phyloP scores from a whole-genome alignment of 2,113 vertebrate species.

The Brachirus orientalis region DNA sequence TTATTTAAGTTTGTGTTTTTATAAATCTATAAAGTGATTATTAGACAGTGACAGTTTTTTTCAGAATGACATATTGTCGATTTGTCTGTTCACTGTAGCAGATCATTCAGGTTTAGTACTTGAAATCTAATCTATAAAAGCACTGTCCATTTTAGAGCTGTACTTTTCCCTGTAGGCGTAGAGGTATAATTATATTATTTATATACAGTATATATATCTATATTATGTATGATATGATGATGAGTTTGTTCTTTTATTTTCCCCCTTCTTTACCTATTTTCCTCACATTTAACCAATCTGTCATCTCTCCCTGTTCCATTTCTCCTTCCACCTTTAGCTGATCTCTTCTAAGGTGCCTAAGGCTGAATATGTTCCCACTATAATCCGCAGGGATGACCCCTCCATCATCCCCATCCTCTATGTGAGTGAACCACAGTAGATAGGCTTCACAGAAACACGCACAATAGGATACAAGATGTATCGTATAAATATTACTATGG shows the following conservation, averaged over 20 bases:
- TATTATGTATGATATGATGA: neutral
- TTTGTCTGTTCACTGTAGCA: neutral
- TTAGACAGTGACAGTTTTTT: neutral
- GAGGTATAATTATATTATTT: neutral
- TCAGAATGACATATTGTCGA: neutral
- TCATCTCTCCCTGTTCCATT: neutral
- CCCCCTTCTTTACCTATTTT: neutral
- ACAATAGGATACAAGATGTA: no score
- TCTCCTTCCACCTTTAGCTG: constrained; percentile 81
- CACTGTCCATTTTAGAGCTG: neutral
- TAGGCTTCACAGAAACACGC: neutral
- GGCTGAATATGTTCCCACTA: constrained; percentile 96
- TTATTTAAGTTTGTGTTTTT: no score
- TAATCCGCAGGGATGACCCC: constrained; percentile 93
- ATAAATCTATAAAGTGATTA: neutral
- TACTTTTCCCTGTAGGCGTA: constrained; percentile 3
- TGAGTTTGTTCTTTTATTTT: neutral
- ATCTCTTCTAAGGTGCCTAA: constrained; percentile 99
- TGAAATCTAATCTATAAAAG: neutral
- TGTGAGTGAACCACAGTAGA: constrained; percentile 80
- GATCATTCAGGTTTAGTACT: neutral
- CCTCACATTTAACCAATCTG: neutral
- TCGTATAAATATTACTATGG: no score
- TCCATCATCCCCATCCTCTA: constrained; percentile 99
- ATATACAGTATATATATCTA: no score